These are phyloP conservation scores for Antigone vipio DNA, from an alignment of 2,113 vertebrate species.

Conservation along the genomic window DNA sequence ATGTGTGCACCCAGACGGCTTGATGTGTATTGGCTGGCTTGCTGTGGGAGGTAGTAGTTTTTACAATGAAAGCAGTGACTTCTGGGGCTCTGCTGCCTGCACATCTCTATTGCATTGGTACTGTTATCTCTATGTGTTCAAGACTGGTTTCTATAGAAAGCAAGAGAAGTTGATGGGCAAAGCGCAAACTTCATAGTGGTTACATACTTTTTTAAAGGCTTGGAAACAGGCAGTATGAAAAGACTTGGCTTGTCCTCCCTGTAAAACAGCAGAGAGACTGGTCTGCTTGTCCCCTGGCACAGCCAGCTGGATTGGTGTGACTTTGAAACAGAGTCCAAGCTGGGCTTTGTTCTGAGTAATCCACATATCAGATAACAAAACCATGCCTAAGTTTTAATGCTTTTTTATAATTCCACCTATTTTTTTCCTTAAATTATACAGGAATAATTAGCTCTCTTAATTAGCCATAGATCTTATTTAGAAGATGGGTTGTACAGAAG, in stretches of 20 bases:
- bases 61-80: not conserved
- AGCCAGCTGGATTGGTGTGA: not conserved
- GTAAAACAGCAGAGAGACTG: not conserved
- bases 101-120: not conserved
- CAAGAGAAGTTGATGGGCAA: not conserved
- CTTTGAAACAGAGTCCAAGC: not conserved
- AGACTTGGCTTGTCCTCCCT: not conserved
- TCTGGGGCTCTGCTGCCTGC: not conserved
- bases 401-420: not conserved
- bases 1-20: not conserved
- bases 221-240: not conserved
- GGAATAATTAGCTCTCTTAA: not conserved
- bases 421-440: not conserved
- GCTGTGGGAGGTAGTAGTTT: not conserved
- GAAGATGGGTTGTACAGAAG: not conserved
- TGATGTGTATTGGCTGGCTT: not conserved
- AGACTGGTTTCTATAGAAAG: not conserved
- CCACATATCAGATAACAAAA: not conserved
- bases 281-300: not conserved
- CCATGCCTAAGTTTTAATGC: not conserved
- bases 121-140: not conserved
- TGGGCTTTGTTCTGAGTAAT: not conserved
- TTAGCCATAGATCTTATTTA: not conserved
- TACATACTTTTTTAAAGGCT: not conserved
- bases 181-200: rapidly evolving